These are phyloP conservation scores for Amphipoea oculea DNA, from an alignment of 2,888 invertebrate species.

Conservation along the genomic window DNA sequence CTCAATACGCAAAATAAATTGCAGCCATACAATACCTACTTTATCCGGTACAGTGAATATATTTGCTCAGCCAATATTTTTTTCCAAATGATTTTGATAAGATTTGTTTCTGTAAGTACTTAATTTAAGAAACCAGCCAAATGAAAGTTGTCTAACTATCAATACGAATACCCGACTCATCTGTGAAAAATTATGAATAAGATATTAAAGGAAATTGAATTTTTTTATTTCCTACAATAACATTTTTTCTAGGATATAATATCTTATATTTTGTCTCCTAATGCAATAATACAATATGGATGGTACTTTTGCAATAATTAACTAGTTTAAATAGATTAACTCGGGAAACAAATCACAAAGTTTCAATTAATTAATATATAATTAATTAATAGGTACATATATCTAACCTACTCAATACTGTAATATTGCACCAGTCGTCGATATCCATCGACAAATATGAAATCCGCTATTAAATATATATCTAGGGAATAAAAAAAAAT, in stretches of 20 bases:
- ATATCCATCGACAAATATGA: neutral
- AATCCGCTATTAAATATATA: neutral
- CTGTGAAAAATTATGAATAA: neutral
- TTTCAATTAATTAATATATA: too few species aligned
- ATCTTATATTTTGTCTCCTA: neutral
- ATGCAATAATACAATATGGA: neutral
- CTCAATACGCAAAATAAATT: conserved; percentile 59
- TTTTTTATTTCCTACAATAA: neutral
- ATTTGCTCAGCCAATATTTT: neutral
- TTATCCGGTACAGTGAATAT: conserved; percentile 14
- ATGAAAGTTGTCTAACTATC: neutral
- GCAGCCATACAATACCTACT: conserved; percentile 26
- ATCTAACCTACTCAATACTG: neutral
- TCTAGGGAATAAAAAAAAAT: too few species aligned
- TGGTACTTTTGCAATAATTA: neutral
- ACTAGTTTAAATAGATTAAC: neutral
- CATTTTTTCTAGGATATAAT: neutral
- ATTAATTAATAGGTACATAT: neutral
- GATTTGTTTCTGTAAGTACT: neutral
- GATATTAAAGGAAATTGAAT: neutral
- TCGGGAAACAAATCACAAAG: conserved; percentile 3
- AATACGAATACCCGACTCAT: neutral
- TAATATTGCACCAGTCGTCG: neutral
- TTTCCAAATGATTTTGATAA: neutral
- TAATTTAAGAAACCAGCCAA: neutral